Evolutionary conservation across 2,797 vertebrate genomes (phyloP), one percentile per base, ranked within the genome.

Genomic region (Pampus argenteus): DNA sequence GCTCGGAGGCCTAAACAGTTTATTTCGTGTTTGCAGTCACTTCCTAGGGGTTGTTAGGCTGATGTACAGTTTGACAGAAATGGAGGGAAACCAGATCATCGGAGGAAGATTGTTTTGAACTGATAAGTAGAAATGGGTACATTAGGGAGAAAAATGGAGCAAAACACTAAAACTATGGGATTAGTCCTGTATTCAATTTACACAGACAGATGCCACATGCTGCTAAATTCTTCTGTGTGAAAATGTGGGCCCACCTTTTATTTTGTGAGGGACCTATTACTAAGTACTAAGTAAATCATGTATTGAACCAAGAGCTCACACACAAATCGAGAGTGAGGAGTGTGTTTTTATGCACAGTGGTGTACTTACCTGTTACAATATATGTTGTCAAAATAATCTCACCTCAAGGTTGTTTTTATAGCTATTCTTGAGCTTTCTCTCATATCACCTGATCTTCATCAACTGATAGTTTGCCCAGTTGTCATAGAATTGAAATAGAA

Each of bases 21-120:
- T 97, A 97, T 96, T 96, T 97, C 95, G 94, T 96, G 96, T 98
- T 98, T 98, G 95, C 96, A 95, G 95, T 96, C 95, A 96, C 96
- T 97, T 99, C 96, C 97, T 97, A 89, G 91, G 93, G 94, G 95
- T 94, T 96, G 95, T 97, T 96, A 97, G 95, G 95, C 95, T 96
- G 95, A 97, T 95, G 95, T 93, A 94, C 93, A 95, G 94, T 95
- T 97, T 97, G 96, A 97, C 96, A 97, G 95, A 86, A 95, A 94
- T 82, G 85, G 97, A 99, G 94, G 91, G 94, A 98, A 98, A 96
- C 96, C 97, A 99, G 97, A 97, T 96, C 97, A 94, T 94, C 92
- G 88, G 92, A 73, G 92, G 89, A 93, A 97, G 97, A 98, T 98
- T 93, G 87, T 95, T 97, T 96, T 95, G 94, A 94, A 94, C 95